phyloP scores from a whole-genome alignment of 2,888 invertebrate genomes.

The Rhaphigaster nebulosa region DNA sequence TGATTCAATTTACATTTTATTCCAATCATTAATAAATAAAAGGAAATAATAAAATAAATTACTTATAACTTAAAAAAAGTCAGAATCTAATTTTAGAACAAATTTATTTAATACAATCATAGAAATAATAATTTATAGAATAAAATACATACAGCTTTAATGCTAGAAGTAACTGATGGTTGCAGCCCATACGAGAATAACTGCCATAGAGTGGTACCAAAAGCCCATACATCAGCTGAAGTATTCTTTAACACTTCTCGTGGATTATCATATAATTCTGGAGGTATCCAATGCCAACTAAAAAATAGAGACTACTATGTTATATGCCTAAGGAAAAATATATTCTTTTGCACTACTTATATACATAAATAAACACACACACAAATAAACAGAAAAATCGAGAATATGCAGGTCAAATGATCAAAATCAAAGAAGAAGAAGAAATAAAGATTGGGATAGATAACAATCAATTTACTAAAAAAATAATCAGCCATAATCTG shows the following conservation, averaged over 20 bases:
- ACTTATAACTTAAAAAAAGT: too few species aligned
- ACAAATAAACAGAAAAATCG: too few species aligned
- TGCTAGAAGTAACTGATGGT: slow-evolving; percentile 67
- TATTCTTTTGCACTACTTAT: too few species aligned
- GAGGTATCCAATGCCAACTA: slow-evolving; percentile 92
- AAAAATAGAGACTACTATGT: not conserved
- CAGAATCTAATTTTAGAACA: not conserved
- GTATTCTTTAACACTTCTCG: slow-evolving; percentile 77
- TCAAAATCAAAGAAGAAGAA: too few species aligned
- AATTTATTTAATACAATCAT: not conserved
- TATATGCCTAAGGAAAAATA: not conserved
- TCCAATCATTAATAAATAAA: not conserved
- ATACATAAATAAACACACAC: too few species aligned
- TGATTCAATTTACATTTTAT: not conserved
- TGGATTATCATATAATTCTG: slow-evolving; percentile 81
- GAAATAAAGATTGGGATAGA: too few species aligned
- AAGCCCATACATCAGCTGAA: slow-evolving; percentile 90
- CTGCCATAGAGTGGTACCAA: slow-evolving; percentile 93
- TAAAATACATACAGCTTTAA: slow-evolving; percentile 53
- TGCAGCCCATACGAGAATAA: slow-evolving; percentile 84
- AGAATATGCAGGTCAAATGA: too few species aligned
- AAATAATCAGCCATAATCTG: too few species aligned
- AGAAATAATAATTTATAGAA: not conserved
- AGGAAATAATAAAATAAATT: not conserved
- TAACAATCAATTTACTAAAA: too few species aligned